A percentile compares a stretch with the other conserved stretches of the same genome.
Conservation (phyloP, 2,113 vertebrate species). For the Elanus axillaris region DNA sequence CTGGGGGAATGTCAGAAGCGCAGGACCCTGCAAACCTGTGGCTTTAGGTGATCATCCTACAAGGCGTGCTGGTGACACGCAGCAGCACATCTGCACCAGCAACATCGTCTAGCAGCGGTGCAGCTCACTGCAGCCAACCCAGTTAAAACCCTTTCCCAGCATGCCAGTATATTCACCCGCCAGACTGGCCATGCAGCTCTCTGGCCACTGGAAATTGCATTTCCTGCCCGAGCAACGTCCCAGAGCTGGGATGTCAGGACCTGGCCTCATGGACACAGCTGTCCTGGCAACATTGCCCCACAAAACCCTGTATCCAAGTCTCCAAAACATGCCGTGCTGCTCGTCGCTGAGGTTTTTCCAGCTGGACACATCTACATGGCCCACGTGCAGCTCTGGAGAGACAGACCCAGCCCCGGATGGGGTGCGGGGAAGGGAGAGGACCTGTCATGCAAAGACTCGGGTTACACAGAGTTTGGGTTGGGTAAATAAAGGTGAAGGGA, state of each 20-base stretch:
- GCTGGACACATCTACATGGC: neutral
- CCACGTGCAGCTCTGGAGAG: fast-evolving
- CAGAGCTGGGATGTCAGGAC: neutral
- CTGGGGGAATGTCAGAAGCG: fast-evolving
- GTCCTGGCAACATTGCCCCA: neutral
- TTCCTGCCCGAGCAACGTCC: neutral
- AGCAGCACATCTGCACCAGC: neutral
- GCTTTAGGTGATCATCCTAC: neutral
- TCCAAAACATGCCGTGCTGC: fast-evolving
- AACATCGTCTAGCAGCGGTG: neutral
- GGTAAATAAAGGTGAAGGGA: neutral
- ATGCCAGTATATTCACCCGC: neutral
- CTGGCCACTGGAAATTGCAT: neutral
- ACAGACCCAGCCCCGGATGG: neutral
- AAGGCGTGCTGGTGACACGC: neutral
- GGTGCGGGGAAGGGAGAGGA: neutral
- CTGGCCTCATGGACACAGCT: neutral
- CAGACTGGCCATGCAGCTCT: neutral
- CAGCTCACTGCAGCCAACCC: neutral
- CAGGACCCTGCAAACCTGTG: neutral
- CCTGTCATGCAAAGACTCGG: fast-evolving
- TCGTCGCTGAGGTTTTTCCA: fast-evolving
- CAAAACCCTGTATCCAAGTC: neutral
- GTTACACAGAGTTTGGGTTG: neutral
- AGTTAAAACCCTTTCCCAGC: neutral